Evolutionary conservation across 2,888 invertebrate genomes (phyloP), one percentile per base, ranked within the genome.

Genomic region (Neoscelio sp.): DNA sequence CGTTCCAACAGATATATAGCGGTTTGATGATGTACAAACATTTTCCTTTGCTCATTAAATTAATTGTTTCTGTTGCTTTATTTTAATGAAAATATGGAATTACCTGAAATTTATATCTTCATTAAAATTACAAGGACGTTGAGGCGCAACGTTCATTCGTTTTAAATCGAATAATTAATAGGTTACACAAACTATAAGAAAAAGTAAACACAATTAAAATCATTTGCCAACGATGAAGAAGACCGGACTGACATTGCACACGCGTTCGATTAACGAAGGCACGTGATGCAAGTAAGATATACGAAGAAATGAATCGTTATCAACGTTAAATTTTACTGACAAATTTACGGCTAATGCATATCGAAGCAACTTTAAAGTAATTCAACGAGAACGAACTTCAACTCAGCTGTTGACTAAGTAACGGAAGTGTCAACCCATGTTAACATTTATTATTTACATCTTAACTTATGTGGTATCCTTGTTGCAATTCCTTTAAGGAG

Each of bases 181-280:
- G n/a, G n/a, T n/a, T n/a, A n/a, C n/a, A n/a, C n/a, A n/a, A n/a
- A n/a, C n/a, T n/a, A n/a, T n/a, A n/a, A n/a, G n/a, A n/a, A n/a
- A 23, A 23, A 23, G 40, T 65, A 54, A 65, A 65, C 35, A 50
- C 35, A 54, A 71, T 54, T 52, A 62, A 71, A 71, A 60, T 52
- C 48, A 50, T 33, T 71, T 38, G 33, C 52, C 18, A 35, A 44
- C 62, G 44, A 46, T 46, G 52, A 44, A 54, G 52, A 52, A 48
- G 58, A 48, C 40, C 6, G 40, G 42, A 44, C 46, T 42, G 71
- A 71, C 71, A 54, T 42, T 60, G 73, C 62, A 64, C 73, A 64
- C 38, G 54, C 62, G 62, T 46, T 70, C 60, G 60, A 60, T 60
- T 42, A 70, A 60, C 60, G 60, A 70, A 70, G 56, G 28, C 58